A percentile compares a stretch with the other conserved stretches of the same genome.
Evolutionary conservation across 1,140 invertebrate genomes (phyloP).

Genomic region (Temnothorax curvispinosus): DNA sequence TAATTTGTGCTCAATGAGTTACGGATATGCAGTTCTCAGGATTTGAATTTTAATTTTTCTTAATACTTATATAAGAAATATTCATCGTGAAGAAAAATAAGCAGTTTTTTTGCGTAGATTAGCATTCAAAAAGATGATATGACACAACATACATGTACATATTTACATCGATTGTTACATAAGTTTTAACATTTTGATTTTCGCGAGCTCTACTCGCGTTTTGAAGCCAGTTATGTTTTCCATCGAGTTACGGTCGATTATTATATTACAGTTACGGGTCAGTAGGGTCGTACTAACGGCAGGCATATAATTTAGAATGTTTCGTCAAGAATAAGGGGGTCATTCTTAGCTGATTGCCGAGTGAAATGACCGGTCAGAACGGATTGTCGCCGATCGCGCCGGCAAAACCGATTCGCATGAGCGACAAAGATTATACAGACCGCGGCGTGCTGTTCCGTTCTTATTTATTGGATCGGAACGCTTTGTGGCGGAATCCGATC

Average conservation of each 20-base stretch:
- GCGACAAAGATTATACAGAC: constrained; percentile 52
- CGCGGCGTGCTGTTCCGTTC: constrained; percentile 32
- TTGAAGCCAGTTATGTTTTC: not conserved
- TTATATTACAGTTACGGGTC: constrained; percentile 39
- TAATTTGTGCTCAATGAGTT: not conserved
- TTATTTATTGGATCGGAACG: constrained; percentile 69
- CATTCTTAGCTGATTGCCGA: not conserved
- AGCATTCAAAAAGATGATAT: not conserved
- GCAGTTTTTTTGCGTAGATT: not conserved
- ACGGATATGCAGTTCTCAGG: not conserved
- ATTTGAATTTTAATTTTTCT: not conserved
- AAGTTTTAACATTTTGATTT: not conserved
- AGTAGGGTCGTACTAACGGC: not conserved
- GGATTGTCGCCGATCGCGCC: constrained; percentile 34
- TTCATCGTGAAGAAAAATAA: not conserved
- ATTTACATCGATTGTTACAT: not conserved
- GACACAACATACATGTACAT: not conserved
- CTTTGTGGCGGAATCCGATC: constrained; percentile 45
- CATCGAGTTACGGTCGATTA: not conserved
- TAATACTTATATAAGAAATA: not conserved
- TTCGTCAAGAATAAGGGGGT: not conserved
- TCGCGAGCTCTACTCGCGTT: not conserved
- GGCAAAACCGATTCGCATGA: constrained; percentile 58
- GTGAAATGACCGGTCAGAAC: constrained; percentile 7
- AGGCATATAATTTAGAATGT: constrained; percentile 26